These are phyloP conservation scores for Griposia aprilina DNA, from an alignment of 2,888 invertebrate genomes.

Conservation along the genomic window DNA sequence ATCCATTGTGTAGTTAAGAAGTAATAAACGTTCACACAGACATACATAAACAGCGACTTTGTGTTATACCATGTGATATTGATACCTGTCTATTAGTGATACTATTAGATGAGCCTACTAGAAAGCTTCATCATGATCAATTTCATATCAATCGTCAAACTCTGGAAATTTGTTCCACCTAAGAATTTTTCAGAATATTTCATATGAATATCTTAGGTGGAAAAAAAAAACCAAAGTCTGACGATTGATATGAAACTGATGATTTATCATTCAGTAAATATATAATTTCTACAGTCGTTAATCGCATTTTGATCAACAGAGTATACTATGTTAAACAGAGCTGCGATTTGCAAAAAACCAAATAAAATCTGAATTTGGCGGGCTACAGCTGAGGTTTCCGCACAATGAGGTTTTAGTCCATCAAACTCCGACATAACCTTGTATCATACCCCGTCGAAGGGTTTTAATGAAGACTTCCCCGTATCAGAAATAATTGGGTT, in stretches of 20 bases:
- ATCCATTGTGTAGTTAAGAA: background rate
- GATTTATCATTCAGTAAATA: no score
- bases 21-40: background rate
- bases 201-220: no score
- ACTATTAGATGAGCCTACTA: background rate
- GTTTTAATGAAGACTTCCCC: background rate
- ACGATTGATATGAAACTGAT: no score
- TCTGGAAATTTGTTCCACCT: no score
- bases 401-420: background rate
- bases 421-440: background rate
- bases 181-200: no score
- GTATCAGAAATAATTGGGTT: constrained; percentile 13
- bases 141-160: no score
- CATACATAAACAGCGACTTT: background rate
- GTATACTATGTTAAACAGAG: no score
- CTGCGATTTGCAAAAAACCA: no score
- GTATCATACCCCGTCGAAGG: background rate
- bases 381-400: background rate
- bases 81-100: background rate
- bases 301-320: no score
- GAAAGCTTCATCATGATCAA: background rate
- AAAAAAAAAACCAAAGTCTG: no score
- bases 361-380: background rate
- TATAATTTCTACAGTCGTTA: no score
- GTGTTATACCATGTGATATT: background rate